These are phyloP conservation scores for Petrocephalus microphthalmus DNA, from an alignment of 2,113 vertebrate species.

Conservation along the genomic window DNA sequence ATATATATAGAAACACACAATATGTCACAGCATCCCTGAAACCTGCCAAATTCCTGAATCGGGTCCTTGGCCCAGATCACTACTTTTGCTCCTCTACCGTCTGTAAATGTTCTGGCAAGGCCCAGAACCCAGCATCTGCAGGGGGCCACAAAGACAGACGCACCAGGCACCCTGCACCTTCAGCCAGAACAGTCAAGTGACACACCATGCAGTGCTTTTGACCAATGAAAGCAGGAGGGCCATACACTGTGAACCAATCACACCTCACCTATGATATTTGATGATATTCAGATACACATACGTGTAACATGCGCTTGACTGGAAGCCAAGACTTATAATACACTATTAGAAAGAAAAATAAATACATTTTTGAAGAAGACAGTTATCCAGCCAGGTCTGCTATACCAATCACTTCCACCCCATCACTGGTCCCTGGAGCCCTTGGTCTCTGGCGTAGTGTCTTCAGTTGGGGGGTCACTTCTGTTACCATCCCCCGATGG, in stretches of 20 bases:
- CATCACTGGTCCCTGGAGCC: background rate
- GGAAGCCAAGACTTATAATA: background rate
- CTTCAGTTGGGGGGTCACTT: background rate
- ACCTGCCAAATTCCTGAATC: background rate
- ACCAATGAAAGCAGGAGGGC: background rate
- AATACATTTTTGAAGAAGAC: background rate
- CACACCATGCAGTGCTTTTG: background rate
- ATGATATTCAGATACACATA: background rate
- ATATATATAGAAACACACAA: background rate
- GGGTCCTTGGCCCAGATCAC: background rate
- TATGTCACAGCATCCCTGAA: background rate
- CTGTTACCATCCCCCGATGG: background rate
- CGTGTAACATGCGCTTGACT: background rate
- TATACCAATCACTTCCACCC: background rate
- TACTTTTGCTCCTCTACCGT: background rate
- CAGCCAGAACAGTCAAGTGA: background rate
- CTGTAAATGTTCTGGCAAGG: background rate
- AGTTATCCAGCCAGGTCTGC: background rate
- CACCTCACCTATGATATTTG: background rate
- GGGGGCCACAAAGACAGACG: background rate
- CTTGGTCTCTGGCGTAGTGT: background rate
- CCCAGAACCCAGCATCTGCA: background rate
- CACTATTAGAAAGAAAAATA: background rate
- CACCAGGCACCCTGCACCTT: background rate
- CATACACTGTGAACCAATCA: background rate